Conservation (phyloP, 2,797 vertebrate species). For the Crocodylus rhombifer region DNA sequence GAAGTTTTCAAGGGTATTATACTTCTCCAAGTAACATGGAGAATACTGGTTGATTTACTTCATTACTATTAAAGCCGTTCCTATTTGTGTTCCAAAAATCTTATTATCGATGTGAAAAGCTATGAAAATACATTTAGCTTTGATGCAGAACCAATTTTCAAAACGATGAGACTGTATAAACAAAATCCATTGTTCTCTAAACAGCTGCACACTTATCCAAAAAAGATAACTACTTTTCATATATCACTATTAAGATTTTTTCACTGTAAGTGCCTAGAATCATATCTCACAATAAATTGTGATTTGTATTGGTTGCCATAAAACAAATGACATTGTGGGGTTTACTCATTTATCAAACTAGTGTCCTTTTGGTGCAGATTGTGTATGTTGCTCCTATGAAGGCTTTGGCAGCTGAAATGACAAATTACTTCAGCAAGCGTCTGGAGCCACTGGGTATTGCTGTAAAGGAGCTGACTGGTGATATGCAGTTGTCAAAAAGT, state of each 20-base stretch:
- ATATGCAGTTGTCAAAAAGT: conserved; percentile 98
- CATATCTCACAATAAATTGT: conserved; percentile 90
- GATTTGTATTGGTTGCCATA: conserved; percentile 87
- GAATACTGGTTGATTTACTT: conserved; percentile 69
- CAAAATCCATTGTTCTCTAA: conserved; percentile 82
- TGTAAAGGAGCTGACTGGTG: conserved; percentile 96
- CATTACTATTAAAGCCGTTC: conserved; percentile 60
- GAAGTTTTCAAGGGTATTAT: conserved; percentile 65
- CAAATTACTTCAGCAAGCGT: conserved; percentile 98
- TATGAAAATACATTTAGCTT: conserved; percentile 75
- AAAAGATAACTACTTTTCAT: conserved; percentile 86
- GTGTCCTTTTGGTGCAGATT: conserved; percentile 89
- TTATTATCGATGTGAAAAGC: conserved; percentile 73
- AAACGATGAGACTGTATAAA: conserved; percentile 76
- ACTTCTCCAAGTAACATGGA: conserved; percentile 51
- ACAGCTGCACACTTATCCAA: conserved; percentile 76
- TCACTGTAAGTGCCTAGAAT: conserved; percentile 79
- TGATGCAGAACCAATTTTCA: conserved; percentile 78
- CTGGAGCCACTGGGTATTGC: conserved; percentile 92
- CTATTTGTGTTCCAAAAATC: conserved; percentile 75
- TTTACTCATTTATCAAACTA: conserved; percentile 89
- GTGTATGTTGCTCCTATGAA: conserved; percentile 99
- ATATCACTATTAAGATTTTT: conserved; percentile 88
- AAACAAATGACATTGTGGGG: conserved; percentile 84
- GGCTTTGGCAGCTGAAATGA: conserved; percentile 99